Base-by-base conservation (phyloP, 2,113 vertebrate genomes). In the Eubucco bourcierii region DNA sequence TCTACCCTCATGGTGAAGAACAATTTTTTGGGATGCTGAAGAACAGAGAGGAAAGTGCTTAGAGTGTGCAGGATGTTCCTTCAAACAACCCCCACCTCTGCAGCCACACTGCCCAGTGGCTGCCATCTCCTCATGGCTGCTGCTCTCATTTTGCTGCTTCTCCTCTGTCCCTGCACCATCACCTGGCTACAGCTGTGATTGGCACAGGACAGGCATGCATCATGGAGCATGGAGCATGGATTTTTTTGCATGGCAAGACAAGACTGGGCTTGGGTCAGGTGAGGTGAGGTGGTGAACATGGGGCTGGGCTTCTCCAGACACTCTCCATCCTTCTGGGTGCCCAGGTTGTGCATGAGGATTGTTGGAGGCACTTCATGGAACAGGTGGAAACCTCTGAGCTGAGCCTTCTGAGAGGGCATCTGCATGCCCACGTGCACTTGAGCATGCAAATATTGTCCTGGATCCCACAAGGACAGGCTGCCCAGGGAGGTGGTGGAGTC, bases 161-260 rank as follows among this genome's bases (percentile, higher is more conserved):
- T 10, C 25, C 12, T 39, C 15, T 37, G 25, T 31, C 34, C 60
- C 55, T 10, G 18, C 11, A 10, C 39, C 8, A 3, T 33, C 41
- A 23, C 47, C 72, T 0, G 1, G 25, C n/a, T 2, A 1, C 5
- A 5, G 64, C 27, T 14, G 27, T 11, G 72, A 24, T 6, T 17
- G 66, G 21, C 15, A 5, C 16, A 23, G 58, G 28, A 19, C 0
- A 2, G 34, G 19, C 9, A 5, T 12, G 5, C 20, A 2, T 1
- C 0, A 7, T 19, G 47, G 24, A 44, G 9, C 0, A 0, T 34
- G 41, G 33, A 3, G 9, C 0, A 0, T 34, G 41, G 33, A 3
- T 52, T 46, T 64, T 27, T 56, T 31, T 33, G 25, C 0, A 0
- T 8, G 39, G 15, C 33, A 5, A 44, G 55, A 44, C 0, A 2